Conservation (phyloP, 1,140 invertebrate species). For the Antheraea mylitta region DNA sequence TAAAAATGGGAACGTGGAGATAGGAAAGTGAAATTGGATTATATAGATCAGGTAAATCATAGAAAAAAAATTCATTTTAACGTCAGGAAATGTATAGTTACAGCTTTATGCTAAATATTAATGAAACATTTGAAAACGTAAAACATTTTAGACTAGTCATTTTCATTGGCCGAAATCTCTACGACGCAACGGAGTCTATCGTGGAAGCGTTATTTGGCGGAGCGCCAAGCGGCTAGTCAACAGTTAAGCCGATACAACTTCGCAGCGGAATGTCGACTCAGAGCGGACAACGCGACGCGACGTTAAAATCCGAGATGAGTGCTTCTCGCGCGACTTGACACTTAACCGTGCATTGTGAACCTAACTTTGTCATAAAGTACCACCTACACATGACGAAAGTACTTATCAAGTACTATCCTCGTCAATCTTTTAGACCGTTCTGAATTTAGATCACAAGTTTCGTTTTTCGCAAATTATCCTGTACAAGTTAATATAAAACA, state of each 20-base stretch:
- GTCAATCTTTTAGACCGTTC: no score
- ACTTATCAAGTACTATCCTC: no score
- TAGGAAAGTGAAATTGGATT: no score
- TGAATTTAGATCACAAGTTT: no score
- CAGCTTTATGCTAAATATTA: no score
- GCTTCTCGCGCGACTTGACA: not conserved
- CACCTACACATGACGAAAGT: not conserved
- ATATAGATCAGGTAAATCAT: no score
- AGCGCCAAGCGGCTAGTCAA: not conserved
- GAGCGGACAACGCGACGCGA: not conserved
- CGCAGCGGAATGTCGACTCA: not conserved
- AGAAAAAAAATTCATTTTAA: no score
- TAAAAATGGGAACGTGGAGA: no score
- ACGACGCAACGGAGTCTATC: not conserved
- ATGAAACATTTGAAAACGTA: not conserved
- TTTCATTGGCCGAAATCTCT: not conserved
- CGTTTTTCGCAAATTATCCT: no score
- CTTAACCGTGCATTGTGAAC: not conserved
- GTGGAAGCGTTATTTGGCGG: not conserved
- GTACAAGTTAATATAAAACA: no score
- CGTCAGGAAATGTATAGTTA: no score
- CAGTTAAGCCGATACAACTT: slow-evolving; percentile 4
- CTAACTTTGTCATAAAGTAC: not conserved
- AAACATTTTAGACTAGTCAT: not conserved
- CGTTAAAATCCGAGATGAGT: not conserved